Base-by-base conservation (phyloP, 1,140 invertebrate species). In the Sinella curviseta region DNA sequence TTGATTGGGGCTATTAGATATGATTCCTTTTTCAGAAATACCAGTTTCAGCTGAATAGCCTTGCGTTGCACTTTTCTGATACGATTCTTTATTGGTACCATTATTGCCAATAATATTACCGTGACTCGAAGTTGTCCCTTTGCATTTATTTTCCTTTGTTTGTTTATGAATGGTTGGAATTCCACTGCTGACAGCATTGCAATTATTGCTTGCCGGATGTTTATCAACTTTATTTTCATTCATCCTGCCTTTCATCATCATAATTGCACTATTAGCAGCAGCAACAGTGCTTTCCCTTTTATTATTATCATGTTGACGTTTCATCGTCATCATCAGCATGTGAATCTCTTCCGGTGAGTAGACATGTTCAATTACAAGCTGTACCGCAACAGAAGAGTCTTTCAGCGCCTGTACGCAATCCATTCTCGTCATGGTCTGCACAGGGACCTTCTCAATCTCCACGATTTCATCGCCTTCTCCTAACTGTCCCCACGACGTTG, bases 401-500 rank as follows among this genome's bases (percentile, higher is more conserved):
- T 94, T 94, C 20, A 96, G 87, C 31, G 92, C 89, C 28, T 92
- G 90, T 20, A 97, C 93, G 85, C 94, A 96, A 85, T 97, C 94
- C 82, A 95, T 91, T 83, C 95, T 90, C 3, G 94, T 95, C 89
- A 97, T 91, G 24, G 90, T 89, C 28, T 89, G 91, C 28, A 97
- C 92, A 35, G 91, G 88, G 16, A 90, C 88, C 17, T 90, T 91
- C 87, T 96, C 94, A 57, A 98, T 96, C 83, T 91, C 90, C 26
- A 97, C 85, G 80, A 98, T 94, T 88, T 96, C 94, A 87, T 98
- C 95, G 12, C 95, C 95, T 79, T 95, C 92, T 76, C 89, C 90
- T 57, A 94, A 86, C 82, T 89, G 89, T 33, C 92, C 95, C 95
- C 94, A 96, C 48, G 92, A 93, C 83, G 92, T 92, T 83, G 88